Conservation (phyloP, 30 jellyfish, hydroid and myxozoan genomes). For the Hydra vulgaris region DNA sequence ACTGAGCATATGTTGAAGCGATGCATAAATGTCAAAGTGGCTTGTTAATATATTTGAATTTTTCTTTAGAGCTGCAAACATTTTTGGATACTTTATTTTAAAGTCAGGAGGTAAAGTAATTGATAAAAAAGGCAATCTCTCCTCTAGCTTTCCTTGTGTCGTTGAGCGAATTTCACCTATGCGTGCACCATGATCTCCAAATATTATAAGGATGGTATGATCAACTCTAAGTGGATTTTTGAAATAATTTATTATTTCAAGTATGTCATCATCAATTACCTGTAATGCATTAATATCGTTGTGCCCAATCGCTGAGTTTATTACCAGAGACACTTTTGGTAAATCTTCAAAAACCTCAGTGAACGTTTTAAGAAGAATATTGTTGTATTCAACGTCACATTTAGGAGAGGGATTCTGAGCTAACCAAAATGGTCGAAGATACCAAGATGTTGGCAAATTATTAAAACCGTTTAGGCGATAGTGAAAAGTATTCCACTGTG, state of each 20-base stretch:
- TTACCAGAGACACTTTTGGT: slow-evolving; percentile 27
- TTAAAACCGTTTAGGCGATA: slow-evolving; percentile 56
- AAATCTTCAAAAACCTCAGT: slow-evolving; percentile 8
- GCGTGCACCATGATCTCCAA: slow-evolving; percentile 84
- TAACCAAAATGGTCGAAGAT: slow-evolving; percentile 61
- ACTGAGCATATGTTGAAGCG: slow-evolving; percentile 34
- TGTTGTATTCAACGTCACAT: slow-evolving; percentile 3
- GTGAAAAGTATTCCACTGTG: slow-evolving; percentile 28
- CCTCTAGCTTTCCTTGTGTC: slow-evolving; percentile 65
- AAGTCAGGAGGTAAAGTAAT: slow-evolving; percentile 44
- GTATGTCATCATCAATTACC: slow-evolving; percentile 19
- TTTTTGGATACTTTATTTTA: slow-evolving; percentile 21
- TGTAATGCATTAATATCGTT: slow-evolving; percentile 16
- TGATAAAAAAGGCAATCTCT: slow-evolving; percentile 65
- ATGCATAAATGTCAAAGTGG: slow-evolving; percentile 66
- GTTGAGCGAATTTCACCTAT: slow-evolving; percentile 36
- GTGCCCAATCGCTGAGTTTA: slow-evolving; percentile 22
- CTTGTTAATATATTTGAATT: slow-evolving; percentile 44
- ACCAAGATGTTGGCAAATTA: slow-evolving; percentile 52
- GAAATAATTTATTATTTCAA: slow-evolving; percentile 14
- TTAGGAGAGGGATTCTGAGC: neutral
- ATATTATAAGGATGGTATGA: slow-evolving; percentile 31
- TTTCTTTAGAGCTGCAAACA: slow-evolving; percentile 26
- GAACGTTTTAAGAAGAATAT: neutral
- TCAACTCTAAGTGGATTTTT: slow-evolving; percentile 15